Base-by-base conservation (phyloP, 2,888 invertebrate species). In the Epistrophe eligans region DNA sequence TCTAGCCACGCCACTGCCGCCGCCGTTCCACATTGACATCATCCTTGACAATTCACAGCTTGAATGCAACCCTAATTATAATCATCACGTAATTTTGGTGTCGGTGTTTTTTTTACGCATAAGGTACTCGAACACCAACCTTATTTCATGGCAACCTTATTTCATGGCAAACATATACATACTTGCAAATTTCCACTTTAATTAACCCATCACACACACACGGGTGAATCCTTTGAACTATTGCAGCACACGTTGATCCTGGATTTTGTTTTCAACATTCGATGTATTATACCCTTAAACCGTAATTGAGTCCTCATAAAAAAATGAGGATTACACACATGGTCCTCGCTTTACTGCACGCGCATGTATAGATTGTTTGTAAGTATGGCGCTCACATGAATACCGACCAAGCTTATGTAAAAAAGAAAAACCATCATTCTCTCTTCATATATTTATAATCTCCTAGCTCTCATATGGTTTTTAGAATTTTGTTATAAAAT, bases 61-160 rank as follows among this genome's bases (percentile, higher is more conserved):
- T 76, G 74, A 79, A 74, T 77, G 73, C 77, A 81, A 81, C 81
- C 85, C 85, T 85, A 85, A 85, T 85, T 85, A 77, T 81, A 70
- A 81, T 77, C 60, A 81, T 81, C 77, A 81, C 81, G 77, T 81
- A 81, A 81, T 85, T 81, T 84, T 77, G 67, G 64, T 66, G 35
- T 73, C 52, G 64, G 50, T 28, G n/a, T 67, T 77, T 70, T 77
- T 70, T 72, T 66, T 52, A 52, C 58, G 7, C 17, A 45, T 60
- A 48, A 48, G 1, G 7, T 38, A 35, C 13, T 9, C 17, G 15
- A 40, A 15, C 15, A 55, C 2, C 48, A 43, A 28, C 2, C 67
- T 38, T 57, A 45, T 15, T 4, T 43, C 4, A 15, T 64, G 32
- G 13, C 74, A 55, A 62, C n/a, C 9, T 67, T 57, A 45, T 15